Evolutionary conservation across 2,888 invertebrate genomes (phyloP).

Genomic region (Himalopsyche tibetana): DNA sequence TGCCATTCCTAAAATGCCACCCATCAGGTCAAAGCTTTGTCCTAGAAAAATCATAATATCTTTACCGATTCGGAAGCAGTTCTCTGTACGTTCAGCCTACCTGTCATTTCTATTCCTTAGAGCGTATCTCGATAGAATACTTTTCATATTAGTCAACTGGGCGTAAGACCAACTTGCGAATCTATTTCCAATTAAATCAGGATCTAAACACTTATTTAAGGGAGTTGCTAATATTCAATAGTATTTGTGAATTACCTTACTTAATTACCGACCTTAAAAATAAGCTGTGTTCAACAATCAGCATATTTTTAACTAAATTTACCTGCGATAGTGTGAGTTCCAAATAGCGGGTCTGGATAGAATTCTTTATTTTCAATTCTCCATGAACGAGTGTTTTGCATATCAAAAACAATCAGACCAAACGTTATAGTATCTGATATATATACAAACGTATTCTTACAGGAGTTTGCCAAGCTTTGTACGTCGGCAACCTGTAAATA

Average conservation of each 20-base stretch:
- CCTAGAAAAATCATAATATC: constrained; percentile 70
- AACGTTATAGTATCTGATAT: constrained; percentile 82
- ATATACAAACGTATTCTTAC: constrained; percentile 81
- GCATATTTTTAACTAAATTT: constrained; percentile 56
- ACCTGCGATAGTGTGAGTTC: constrained; percentile 80
- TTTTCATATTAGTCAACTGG: no score
- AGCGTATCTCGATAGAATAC: no score
- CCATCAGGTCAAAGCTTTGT: constrained; percentile 84
- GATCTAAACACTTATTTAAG: no score
- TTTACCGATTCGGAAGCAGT: no score
- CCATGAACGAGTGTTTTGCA: constrained; percentile 78
- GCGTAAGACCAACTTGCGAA: no score
- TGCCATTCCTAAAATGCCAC: constrained; percentile 83
- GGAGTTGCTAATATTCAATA: no score
- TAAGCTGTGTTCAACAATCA: no score
- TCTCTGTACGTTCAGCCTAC: no score
- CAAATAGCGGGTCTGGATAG: constrained; percentile 81
- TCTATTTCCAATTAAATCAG: no score
- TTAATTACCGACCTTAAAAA: no score
- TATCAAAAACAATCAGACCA: constrained; percentile 81
- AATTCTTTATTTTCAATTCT: constrained; percentile 79
- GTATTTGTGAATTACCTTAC: no score
- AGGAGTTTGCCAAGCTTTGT: constrained; percentile 72
- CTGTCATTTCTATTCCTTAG: no score
- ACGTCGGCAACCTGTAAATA: constrained; percentile 78